Conservation (phyloP, 2,797 vertebrate species). For the Dendrocincla fuliginosa region DNA sequence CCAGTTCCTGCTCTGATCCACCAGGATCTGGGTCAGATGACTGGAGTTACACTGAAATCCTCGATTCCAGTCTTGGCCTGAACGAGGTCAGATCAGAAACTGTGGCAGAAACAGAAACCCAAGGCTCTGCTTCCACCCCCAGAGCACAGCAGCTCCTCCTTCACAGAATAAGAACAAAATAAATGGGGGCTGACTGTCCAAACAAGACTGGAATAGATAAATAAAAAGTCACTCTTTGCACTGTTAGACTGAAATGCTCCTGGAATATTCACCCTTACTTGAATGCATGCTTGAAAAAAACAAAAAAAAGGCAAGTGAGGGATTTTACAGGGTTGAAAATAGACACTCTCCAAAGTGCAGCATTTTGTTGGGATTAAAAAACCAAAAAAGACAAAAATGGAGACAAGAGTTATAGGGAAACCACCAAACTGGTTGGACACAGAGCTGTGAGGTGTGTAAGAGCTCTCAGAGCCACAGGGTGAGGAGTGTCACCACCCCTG, state of each 20-base stretch:
- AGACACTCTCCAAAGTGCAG: neutral
- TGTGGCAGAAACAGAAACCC: neutral
- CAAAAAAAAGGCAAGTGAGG: neutral
- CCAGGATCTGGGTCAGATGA: neutral
- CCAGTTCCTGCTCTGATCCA: neutral
- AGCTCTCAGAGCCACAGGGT: slow-evolving; percentile 7
- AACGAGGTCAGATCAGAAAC: neutral
- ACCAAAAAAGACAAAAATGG: neutral
- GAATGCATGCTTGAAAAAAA: neutral
- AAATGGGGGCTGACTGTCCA: neutral
- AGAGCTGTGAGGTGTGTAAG: slow-evolving; percentile 16
- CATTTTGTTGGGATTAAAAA: neutral
- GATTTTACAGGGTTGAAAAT: neutral
- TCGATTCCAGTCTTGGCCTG: neutral
- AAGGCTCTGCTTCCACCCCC: neutral
- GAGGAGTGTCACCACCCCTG: slow-evolving; percentile 16
- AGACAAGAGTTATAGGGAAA: neutral
- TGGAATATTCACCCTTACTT: neutral
- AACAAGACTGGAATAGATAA: neutral
- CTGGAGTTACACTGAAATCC: neutral
- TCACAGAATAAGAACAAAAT: neutral
- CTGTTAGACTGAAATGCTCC: neutral
- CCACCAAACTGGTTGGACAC: neutral
- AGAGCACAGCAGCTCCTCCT: neutral
- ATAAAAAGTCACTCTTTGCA: neutral